Evolutionary conservation across 2,113 vertebrate genomes (phyloP).

Genomic region (Triplophysa tibetana): DNA sequence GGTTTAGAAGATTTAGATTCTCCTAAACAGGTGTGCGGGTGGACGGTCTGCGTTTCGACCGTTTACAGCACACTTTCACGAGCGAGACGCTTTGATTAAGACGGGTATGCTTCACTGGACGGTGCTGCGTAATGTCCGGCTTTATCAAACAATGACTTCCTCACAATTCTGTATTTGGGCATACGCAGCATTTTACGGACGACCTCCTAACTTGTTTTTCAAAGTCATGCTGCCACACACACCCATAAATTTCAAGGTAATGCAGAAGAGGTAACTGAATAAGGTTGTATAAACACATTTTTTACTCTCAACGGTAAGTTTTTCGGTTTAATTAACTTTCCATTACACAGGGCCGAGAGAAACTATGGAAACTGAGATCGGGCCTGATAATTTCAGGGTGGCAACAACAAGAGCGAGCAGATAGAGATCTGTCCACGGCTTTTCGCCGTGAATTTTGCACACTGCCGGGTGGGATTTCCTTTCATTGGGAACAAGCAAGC

Average conservation of each 20-base stretch:
- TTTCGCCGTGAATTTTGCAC: conserved; percentile 46
- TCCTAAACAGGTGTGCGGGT: conserved; percentile 45
- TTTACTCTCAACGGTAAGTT: conserved; percentile 10
- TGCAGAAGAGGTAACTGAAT: background rate
- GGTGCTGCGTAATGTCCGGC: conserved; percentile 32
- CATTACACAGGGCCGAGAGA: conserved; percentile 36
- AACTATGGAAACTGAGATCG: conserved; percentile 55
- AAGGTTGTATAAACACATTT: background rate
- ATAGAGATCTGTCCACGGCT: conserved; percentile 55
- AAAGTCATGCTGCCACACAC: background rate
- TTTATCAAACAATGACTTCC: conserved; percentile 31
- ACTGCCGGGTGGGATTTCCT: conserved; percentile 45
- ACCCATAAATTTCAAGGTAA: background rate
- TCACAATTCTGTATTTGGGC: conserved; percentile 34
- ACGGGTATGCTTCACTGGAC: conserved; percentile 4
- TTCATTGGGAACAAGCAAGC: conserved; percentile 52
- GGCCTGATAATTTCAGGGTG: conserved; percentile 57
- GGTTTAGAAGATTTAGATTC: background rate
- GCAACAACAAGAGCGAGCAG: conserved; percentile 54
- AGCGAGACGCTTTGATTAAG: conserved; percentile 49
- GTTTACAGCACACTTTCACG: conserved; percentile 40
- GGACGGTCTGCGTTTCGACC: conserved; percentile 42
- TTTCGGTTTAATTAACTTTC: conserved; percentile 28
- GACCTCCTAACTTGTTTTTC: background rate
- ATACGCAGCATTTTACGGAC: background rate